phyloP scores from a whole-genome alignment of 2,113 vertebrate genomes.

The Ariopsis seemanni region DNA sequence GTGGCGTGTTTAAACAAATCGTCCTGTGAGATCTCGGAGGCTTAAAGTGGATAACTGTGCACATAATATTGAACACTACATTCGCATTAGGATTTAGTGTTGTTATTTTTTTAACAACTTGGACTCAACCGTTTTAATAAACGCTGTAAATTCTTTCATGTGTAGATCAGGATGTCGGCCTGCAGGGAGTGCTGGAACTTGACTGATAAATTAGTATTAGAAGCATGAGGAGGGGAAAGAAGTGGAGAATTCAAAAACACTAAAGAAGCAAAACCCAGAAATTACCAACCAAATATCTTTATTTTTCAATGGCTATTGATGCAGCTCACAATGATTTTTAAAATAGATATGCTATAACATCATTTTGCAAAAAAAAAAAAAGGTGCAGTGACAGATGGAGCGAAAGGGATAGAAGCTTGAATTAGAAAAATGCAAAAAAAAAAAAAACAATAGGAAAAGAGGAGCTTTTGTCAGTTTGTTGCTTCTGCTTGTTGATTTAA shows the following conservation, averaged over 20 bases:
- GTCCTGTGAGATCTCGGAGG: neutral
- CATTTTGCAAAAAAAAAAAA: neutral
- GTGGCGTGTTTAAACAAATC: constrained; percentile 12
- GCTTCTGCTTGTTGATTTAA: neutral
- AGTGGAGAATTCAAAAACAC: too few species aligned
- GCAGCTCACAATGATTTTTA: neutral
- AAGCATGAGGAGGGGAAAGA: neutral
- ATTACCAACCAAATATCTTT: neutral
- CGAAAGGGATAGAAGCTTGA: neutral
- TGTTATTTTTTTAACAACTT: neutral
- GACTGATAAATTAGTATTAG: neutral
- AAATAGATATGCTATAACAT: neutral
- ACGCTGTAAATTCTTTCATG: neutral
- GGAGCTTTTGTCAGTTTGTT: neutral
- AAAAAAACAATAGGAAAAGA: neutral
- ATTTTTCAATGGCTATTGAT: neutral
- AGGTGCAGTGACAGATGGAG: neutral
- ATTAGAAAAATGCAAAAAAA: neutral
- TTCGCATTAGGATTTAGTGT: neutral
- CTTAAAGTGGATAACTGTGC: constrained; percentile 20
- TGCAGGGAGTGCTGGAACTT: neutral
- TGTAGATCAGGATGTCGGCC: neutral
- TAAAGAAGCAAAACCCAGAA: neutral
- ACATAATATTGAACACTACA: constrained; percentile 4
- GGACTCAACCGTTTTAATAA: constrained; percentile 7